Evolutionary conservation across 2,113 vertebrate species (phyloP), one percentile per base, ranked within the genome.

Genomic region (Diphyllodes magnificus): DNA sequence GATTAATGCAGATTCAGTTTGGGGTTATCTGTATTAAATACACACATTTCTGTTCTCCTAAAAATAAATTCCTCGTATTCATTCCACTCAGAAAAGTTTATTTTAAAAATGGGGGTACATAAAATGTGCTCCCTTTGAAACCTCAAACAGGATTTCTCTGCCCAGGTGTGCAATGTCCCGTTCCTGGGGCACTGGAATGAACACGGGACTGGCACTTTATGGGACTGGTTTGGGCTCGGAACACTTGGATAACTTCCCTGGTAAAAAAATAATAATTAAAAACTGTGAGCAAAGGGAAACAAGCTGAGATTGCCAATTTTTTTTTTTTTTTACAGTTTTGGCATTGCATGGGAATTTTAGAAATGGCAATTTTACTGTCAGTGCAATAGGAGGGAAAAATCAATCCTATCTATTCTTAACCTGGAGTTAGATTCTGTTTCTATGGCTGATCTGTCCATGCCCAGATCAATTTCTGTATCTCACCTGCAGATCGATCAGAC

Each of bases 351-450:
- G 1, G 2, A 20, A 33, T 44, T 65, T 15, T 8, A 75, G 30
- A 50, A 35, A 35, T 53, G 28, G 24, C 60, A 61, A 2, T 17
- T 60, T 81, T 4, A 7, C 15, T 30, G 21, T 6, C 19, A 8
- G 7, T n/a, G 19, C 11, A 42, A 19, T 0, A 25, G 30, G 24
- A 23, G 15, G 35, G 17, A 2, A 25, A 15, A 10, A 6, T 3
- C 2, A 1, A 1, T 54, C 7, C 64, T 12, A 0, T 13, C 24
- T 49, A 3, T 9, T 10, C 3, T 6, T 7, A 20, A 12, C 4
- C 33, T 14, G 16, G 30, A 42, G 33, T 37, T 10, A 7, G 15
- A 12, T 14, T 24, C 13, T 53, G 2, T 8, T 2, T 8, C 42
- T 27, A 1, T 3, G 21, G 11, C 22, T 10, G 6, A 33, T 37